Percentiles rank a stretch among this genome's conserved stretches.
Conservation (phyloP, 2,888 invertebrate genomes). For the Gastrophysa polygoni region DNA sequence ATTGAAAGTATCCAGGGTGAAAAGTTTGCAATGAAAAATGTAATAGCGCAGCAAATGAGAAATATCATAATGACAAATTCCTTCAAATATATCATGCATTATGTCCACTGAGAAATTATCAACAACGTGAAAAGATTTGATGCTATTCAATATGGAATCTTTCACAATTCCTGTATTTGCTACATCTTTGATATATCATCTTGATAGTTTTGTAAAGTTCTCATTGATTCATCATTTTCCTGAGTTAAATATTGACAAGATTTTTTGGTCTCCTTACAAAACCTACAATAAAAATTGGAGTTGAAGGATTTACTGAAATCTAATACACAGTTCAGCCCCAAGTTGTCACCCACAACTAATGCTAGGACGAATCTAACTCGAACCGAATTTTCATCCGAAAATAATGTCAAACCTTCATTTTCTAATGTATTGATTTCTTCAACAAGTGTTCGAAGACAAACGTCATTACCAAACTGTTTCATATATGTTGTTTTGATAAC, state of each 20-base stretch:
- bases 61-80: constrained; percentile 33
- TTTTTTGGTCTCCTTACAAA: constrained; percentile 28
- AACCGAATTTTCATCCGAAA: constrained; percentile 3
- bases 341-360: constrained; percentile 36
- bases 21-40: constrained; percentile 29
- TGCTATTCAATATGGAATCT: constrained; percentile 31
- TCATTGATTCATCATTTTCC: constrained; percentile 26
- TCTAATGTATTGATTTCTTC: constrained; percentile 32
- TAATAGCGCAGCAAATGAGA: constrained; percentile 37
- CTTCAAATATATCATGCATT: constrained; percentile 39
- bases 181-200: constrained; percentile 17
- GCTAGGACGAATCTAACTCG: constrained; percentile 34
- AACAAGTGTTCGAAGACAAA: constrained; percentile 17
- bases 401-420: constrained; percentile 26
- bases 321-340: constrained; percentile 35
- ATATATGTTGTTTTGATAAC: constrained; percentile 34
- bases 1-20: constrained; percentile 37
- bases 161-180: constrained; percentile 26
- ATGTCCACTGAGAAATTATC: constrained; percentile 34
- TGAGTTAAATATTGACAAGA: constrained; percentile 13
- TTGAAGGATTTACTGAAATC: constrained; percentile 35
- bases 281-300: constrained; percentile 32
- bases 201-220: constrained; percentile 35
- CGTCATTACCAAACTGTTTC: constrained; percentile 28
- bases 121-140: constrained; percentile 39